Base-by-base conservation (phyloP, 2,888 invertebrate species). In the Tetrapedia diversipes region DNA sequence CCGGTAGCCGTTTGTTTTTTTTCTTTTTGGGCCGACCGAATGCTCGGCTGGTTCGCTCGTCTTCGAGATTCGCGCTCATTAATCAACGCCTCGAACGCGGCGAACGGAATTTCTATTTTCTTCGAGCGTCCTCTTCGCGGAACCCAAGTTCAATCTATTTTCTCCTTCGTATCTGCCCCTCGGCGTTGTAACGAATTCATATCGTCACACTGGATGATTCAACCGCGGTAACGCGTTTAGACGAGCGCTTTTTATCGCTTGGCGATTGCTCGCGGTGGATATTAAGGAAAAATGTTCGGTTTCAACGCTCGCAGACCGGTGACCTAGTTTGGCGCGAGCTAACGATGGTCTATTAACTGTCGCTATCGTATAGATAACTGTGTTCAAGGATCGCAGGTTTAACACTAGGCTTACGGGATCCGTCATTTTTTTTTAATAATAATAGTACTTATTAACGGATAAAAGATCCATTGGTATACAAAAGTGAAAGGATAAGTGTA, bases 31-130 rank as follows among this genome's bases (percentile, higher is more conserved):
- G 4, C 16, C 19, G 19, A 16, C 19, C 53, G 54, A 14, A 54
- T 22, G 19, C 24, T 41, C 22, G 6, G 1, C 41, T 7, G 4
- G 1, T n/a, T 45, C 6, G 66, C 34, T 82, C 83, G 82, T 82
- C 80, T 77, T 65, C 64, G 81, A 81, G 83, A 83, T 86, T 86
- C 77, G 80, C 81, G 77, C 61, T 81, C 86, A 80, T 87, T 82
- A 82, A 85, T 87, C 88, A 86, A 82, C 57, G 53, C 34, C 39
- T 16, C 24, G 16, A 11, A 19, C 39, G 22, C 19, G 11, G 14
- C 37, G 27, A 4, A 6, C 16, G 16, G 22, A 34, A 29, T 54
- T 32, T n/a, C 27, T n/a, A 11, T 24, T 27, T 34, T 37, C 22
- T 43, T 4, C 57, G 16, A 29, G 16, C 11, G 6, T 4, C 34